Conservation (phyloP, 2,113 vertebrate genomes). For the Rhombomys opimus region DNA sequence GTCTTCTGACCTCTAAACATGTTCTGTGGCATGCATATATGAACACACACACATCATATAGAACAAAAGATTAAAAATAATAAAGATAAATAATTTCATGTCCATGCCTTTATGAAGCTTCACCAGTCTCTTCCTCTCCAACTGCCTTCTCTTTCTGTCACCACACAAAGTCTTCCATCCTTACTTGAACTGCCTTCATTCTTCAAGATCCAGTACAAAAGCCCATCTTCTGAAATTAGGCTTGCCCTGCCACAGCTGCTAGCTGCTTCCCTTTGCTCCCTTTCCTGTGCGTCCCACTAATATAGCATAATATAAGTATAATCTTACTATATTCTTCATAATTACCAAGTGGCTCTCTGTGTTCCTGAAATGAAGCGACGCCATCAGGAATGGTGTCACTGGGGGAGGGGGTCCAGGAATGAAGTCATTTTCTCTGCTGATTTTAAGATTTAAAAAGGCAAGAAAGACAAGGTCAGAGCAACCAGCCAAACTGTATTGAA, state of each 20-base stretch:
- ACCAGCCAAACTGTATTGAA: neutral
- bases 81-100: neutral
- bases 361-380: neutral
- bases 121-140: neutral
- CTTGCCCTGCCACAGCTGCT: neutral
- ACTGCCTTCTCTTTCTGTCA: neutral
- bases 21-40: too few relatives aligned
- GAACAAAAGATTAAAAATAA: neutral
- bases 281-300: neutral
- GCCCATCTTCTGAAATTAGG: neutral
- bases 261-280: neutral
- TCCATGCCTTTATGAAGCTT: neutral
- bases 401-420: neutral
- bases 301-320: neutral
- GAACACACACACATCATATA: neutral
- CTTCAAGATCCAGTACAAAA: constrained; percentile 4
- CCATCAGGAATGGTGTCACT: neutral
- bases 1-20: neutral
- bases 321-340: neutral
- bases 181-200: neutral
- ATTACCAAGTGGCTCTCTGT: neutral
- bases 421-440: neutral
- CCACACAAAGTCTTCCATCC: neutral
- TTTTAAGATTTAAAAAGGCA: neutral
- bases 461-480: neutral